These are phyloP conservation scores for Mastigias papua DNA, from an alignment of 30 jellyfish, hydroid and myxozoan species.

Conservation along the genomic window DNA sequence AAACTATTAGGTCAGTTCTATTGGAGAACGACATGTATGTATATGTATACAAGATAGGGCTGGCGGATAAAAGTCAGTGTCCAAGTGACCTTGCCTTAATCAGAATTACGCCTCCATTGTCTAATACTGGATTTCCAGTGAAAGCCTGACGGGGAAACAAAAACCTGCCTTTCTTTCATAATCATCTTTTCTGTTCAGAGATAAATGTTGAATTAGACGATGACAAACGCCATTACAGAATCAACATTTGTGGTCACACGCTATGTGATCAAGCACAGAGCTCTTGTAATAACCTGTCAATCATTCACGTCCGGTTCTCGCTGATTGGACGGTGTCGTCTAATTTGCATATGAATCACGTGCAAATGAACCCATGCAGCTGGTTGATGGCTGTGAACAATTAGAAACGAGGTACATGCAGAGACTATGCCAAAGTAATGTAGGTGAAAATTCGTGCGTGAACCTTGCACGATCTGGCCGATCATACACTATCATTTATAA, in stretches of 20 bases:
- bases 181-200: constrained; percentile 70
- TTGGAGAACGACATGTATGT: constrained; percentile 3
- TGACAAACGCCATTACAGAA: constrained; percentile 90
- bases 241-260: constrained; percentile 98
- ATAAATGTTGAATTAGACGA: constrained; percentile 82
- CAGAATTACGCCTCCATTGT: constrained; percentile 88
- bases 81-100: constrained; percentile 69
- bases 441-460: constrained; percentile 64
- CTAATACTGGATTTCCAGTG: constrained; percentile 49
- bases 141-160: constrained; percentile 88
- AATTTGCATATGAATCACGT: constrained; percentile 78
- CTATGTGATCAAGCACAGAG: constrained; percentile 88
- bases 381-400: constrained; percentile 88
- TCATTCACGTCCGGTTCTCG: constrained; percentile 82
- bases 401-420: constrained; percentile 88
- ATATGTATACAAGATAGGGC: constrained; percentile 3
- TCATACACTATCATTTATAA: constrained; percentile 20
- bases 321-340: constrained; percentile 84
- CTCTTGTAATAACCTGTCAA: constrained; percentile 86
- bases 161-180: constrained; percentile 79
- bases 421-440: constrained; percentile 75
- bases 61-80: constrained; percentile 16
- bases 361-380: constrained; percentile 93
- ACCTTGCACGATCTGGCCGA: constrained; percentile 67
- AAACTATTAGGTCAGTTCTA: constrained; percentile 39